Conservation (phyloP, 2,888 invertebrate species). For the Cyclophora punctaria region DNA sequence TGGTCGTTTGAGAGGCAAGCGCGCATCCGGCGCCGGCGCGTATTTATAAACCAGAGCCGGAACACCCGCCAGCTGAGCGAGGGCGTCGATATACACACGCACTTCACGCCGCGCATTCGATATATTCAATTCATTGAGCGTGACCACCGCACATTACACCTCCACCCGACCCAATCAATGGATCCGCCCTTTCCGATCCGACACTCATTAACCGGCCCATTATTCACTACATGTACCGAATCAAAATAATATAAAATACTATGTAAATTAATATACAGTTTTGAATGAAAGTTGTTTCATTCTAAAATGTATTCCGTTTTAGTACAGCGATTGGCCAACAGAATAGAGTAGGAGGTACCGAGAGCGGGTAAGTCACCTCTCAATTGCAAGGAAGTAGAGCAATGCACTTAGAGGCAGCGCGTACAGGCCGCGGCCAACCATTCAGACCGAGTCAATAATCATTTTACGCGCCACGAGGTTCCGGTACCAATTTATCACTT, state of each 20-base stretch:
- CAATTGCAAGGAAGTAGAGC: slow-evolving; percentile 45
- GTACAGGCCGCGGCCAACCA: slow-evolving; percentile 28
- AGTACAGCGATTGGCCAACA: not conserved
- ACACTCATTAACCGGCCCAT: too few relatives aligned
- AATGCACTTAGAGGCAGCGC: slow-evolving; percentile 49
- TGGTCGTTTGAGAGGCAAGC: slow-evolving; percentile 27
- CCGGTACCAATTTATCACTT: slow-evolving; percentile 73
- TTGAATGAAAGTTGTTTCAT: not conserved
- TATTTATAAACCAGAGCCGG: slow-evolving; percentile 70
- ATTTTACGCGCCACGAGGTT: slow-evolving; percentile 65
- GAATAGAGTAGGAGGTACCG: not conserved
- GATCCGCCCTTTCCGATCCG: slow-evolving; percentile 17
- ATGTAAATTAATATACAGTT: not conserved
- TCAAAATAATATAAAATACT: too few relatives aligned
- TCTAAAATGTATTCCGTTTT: not conserved
- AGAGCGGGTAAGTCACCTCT: slow-evolving; percentile 1
- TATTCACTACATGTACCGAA: too few relatives aligned
- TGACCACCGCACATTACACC: slow-evolving; percentile 24
- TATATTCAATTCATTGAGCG: slow-evolving; percentile 30
- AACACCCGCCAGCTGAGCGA: slow-evolving; percentile 42
- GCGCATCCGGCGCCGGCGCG: slow-evolving; percentile 61
- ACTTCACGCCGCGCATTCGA: slow-evolving; percentile 33
- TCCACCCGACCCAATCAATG: slow-evolving; percentile 10
- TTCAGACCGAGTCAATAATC: slow-evolving; percentile 53
- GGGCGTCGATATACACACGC: slow-evolving; percentile 34